Conservation (phyloP, 2,797 vertebrate species). For the Enteromius paludinosus region DNA sequence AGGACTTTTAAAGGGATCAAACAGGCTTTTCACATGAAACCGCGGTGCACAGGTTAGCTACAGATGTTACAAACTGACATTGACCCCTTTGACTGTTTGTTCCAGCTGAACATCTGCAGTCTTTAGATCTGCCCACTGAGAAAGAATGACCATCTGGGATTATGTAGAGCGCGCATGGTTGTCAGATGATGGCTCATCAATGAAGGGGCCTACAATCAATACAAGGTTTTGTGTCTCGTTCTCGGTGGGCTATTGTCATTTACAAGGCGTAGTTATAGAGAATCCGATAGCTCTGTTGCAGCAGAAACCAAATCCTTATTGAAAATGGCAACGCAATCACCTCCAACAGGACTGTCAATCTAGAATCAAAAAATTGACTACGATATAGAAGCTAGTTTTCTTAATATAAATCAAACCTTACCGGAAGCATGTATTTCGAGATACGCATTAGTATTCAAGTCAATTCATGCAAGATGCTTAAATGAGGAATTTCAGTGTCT, state of each 20-base stretch:
- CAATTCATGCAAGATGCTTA: not conserved
- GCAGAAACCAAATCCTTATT: not conserved
- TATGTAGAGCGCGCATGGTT: constrained; percentile 56
- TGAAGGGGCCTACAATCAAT: constrained; percentile 38
- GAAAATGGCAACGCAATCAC: not conserved
- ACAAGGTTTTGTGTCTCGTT: constrained; percentile 21
- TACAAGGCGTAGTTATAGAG: constrained; percentile 15
- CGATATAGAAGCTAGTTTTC: not conserved
- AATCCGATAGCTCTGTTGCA: not conserved
- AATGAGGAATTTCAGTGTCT: not conserved
- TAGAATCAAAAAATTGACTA: not conserved
- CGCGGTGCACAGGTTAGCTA: constrained; percentile 71
- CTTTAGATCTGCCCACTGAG: constrained; percentile 62
- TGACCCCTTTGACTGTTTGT: constrained; percentile 74
- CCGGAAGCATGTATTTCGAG: not conserved
- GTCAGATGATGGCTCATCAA: constrained; percentile 71
- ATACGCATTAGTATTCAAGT: not conserved
- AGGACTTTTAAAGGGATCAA: constrained; percentile 64
- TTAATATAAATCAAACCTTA: not conserved
- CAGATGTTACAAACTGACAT: constrained; percentile 72
- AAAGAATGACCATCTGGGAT: constrained; percentile 71
- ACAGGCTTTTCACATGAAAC: constrained; percentile 66
- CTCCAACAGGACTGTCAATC: not conserved
- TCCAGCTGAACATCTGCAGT: constrained; percentile 76
- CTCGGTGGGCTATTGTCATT: constrained; percentile 31